Evolutionary conservation across 2,797 vertebrate genomes (phyloP).

Genomic region (Agapornis canus): DNA sequence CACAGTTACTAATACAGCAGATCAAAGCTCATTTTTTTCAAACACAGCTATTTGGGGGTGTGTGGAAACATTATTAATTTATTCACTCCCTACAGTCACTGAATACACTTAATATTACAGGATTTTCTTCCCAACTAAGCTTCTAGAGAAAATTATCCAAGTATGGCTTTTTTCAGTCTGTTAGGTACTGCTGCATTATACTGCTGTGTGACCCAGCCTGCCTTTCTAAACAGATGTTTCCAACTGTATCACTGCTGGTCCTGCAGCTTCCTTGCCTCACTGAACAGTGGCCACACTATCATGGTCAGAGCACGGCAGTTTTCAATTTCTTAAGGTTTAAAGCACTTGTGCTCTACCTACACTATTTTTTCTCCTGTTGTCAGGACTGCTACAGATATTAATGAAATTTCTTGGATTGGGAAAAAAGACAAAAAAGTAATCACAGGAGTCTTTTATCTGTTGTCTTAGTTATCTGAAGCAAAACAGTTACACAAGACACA

Average conservation of each 20-base stretch:
- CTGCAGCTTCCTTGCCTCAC: neutral
- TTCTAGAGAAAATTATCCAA: neutral
- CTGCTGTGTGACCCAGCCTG: neutral
- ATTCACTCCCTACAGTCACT: neutral
- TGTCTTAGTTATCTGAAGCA: neutral
- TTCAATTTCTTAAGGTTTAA: neutral
- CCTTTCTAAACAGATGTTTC: neutral
- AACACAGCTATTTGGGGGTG: neutral
- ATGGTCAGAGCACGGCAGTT: neutral
- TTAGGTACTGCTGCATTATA: neutral
- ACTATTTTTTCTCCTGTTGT: neutral
- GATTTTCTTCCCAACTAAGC: neutral
- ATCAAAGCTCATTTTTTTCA: neutral
- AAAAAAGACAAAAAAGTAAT: neutral
- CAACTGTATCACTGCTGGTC: neutral
- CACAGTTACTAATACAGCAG: neutral
- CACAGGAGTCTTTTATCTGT: neutral
- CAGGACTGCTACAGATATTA: neutral
- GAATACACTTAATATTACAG: neutral
- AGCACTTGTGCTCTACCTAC: neutral
- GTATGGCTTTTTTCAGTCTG: neutral
- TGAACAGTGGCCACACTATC: neutral
- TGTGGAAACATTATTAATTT: neutral
- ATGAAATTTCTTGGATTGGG: neutral
- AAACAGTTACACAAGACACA: neutral